phyloP scores from a whole-genome alignment of 2,888 invertebrate species.

The Liposcelis brunnea region DNA sequence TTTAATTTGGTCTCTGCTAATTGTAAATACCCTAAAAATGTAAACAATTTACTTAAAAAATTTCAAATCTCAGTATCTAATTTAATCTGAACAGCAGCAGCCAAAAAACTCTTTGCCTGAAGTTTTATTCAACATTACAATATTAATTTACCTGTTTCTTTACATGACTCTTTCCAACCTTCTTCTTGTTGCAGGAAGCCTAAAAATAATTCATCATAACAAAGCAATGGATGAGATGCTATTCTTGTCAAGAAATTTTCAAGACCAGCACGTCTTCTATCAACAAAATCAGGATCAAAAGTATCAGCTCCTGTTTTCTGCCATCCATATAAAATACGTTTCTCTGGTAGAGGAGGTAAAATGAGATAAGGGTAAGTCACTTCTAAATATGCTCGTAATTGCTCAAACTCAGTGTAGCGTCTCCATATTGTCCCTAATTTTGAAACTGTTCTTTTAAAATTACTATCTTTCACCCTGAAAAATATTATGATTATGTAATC shows the following conservation, averaged over 20 bases:
- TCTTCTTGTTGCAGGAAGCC: conserved; percentile 63
- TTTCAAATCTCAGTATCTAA: too few relatives aligned
- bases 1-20: conserved; percentile 65
- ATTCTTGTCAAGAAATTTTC: conserved; percentile 61
- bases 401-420: conserved; percentile 70
- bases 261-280: conserved; percentile 60
- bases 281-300: conserved; percentile 69
- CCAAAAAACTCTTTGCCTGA: too few relatives aligned
- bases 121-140: too few relatives aligned
- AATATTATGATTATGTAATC: conserved; percentile 3
- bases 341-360: conserved; percentile 67
- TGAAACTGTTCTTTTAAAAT: conserved; percentile 39
- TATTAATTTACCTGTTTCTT: conserved; percentile 41
- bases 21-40: conserved; percentile 43
- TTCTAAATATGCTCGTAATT: conserved; percentile 57
- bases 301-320: conserved; percentile 58
- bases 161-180: conserved; percentile 60
- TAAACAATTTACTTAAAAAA: conserved; percentile 2
- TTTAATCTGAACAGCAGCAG: too few relatives aligned
- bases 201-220: conserved; percentile 57
- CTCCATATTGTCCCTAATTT: conserved; percentile 56
- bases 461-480: conserved; percentile 45
- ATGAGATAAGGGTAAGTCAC: conserved; percentile 63
- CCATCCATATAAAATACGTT: conserved; percentile 58
- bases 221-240: conserved; percentile 54